Base-by-base conservation (phyloP, 2,113 vertebrate genomes). In the Bubo blakistoni region DNA sequence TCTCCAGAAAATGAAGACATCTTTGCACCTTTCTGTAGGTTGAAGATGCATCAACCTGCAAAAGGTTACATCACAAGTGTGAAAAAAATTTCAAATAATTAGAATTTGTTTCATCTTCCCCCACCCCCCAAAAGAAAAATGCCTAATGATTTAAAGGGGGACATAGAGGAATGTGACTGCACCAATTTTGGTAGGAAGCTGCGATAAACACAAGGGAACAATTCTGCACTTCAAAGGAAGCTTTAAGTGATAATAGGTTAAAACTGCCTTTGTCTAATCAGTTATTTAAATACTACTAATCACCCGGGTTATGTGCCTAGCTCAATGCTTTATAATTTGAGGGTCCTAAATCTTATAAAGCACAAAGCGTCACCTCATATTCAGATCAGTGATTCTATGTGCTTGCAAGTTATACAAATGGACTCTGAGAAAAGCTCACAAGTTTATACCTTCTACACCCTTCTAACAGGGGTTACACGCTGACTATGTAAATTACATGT, bases 211-310 rank as follows among this genome's bases (percentile, higher is more conserved):
- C 49, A 76, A 72, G 73, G 54, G 76, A 92, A 57, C 34, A 90
- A 86, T 61, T 77, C 61, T 38, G 55, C 49, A 51, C 58, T 84
- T 93, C 61, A 94, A 73, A 96, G 18, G 14, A 84, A 84, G 69
- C 2, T 77, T 79, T 71, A 85, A 91, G 57, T 74, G 81, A 80
- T 80, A 88, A 78, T 22, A 87, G 29, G 30, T 81, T 89, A 95
- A 92, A 91, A 57, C 19, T 3, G 5, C n/a, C 58, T 92, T 83
- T 90, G 58, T 81, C 58, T 87, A 94, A 92, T 95, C 77, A 85
- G 61, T 87, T 91, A 86, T 67, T 92, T 94, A 95, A 96, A 96
- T 91, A 19, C 61, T 63, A 25, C 61, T 91, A 91, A 87, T 94
- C 65, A 81, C 29, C 26, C 55, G 32, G 92, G 77, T 55, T 91